Conservation (phyloP, 2,113 vertebrate genomes). For the Nycticryphes semicollaris region DNA sequence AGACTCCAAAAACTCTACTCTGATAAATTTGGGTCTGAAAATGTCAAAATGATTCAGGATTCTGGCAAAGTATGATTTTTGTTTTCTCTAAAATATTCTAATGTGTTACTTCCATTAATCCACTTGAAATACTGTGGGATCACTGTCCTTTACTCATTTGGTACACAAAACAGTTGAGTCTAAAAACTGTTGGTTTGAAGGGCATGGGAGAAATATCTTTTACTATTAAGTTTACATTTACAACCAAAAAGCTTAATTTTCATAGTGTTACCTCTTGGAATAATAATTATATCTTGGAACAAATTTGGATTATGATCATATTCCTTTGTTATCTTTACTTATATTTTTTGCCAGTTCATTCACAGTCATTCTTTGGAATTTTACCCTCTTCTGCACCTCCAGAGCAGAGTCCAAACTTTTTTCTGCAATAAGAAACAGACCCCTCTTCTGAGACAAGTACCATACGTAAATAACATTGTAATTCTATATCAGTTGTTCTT, state of each 20-base stretch:
- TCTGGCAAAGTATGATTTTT: constrained; percentile 86
- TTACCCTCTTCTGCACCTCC: neutral
- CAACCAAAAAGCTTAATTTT: neutral
- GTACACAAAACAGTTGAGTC: neutral
- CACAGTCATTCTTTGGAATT: neutral
- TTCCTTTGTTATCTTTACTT: neutral
- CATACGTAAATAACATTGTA: neutral
- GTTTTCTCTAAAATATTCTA: neutral
- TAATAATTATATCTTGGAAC: neutral
- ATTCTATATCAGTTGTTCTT: neutral
- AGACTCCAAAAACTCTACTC: constrained; percentile 96
- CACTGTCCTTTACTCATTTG: neutral
- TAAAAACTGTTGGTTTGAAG: neutral
- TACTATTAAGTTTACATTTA: neutral
- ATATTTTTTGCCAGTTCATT: neutral
- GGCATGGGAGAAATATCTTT: neutral
- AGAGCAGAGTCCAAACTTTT: neutral
- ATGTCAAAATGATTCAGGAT: constrained; percentile 99
- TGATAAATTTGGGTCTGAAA: constrained; percentile 97
- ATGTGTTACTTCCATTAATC: neutral
- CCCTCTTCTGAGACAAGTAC: neutral
- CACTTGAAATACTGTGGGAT: neutral
- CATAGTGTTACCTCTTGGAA: neutral
- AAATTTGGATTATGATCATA: neutral
- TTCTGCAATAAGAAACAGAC: neutral